These are phyloP conservation scores for Engraulis encrasicolus DNA, from an alignment of 2,113 vertebrate genomes.

Conservation along the genomic window DNA sequence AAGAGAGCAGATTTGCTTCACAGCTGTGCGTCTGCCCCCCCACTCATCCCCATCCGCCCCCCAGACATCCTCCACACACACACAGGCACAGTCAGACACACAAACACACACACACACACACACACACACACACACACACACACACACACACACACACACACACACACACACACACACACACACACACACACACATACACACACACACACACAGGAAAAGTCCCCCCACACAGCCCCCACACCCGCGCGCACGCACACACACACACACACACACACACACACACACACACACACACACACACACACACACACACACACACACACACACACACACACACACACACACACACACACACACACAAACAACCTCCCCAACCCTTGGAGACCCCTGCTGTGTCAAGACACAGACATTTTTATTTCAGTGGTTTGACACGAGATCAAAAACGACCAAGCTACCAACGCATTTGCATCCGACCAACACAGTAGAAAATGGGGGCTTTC, in stretches of 20 bases:
- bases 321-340: neutral
- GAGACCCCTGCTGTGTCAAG: neutral
- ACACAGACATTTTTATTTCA: constrained; percentile 24
- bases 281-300: neutral
- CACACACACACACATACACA: neutral
- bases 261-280: neutral
- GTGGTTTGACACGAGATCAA: constrained; percentile 20
- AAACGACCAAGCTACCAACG: neutral
- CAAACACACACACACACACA: neutral
- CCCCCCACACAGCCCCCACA: neutral
- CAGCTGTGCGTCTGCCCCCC: constrained; percentile 19
- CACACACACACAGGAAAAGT: neutral
- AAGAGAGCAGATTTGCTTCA: constrained; percentile 26
- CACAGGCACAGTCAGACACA: neutral
- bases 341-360: neutral
- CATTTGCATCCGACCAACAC: neutral
- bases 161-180: constrained; percentile 4
- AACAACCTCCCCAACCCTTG: neutral
- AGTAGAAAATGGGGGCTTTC: neutral
- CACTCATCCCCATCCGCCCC: neutral
- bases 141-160: neutral
- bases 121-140: neutral
- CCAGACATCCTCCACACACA: neutral
- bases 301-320: constrained; percentile 2
- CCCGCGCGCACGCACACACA: neutral